phyloP scores from a whole-genome alignment of 2,113 vertebrate species.

The Campylomormyrus numenius region DNA sequence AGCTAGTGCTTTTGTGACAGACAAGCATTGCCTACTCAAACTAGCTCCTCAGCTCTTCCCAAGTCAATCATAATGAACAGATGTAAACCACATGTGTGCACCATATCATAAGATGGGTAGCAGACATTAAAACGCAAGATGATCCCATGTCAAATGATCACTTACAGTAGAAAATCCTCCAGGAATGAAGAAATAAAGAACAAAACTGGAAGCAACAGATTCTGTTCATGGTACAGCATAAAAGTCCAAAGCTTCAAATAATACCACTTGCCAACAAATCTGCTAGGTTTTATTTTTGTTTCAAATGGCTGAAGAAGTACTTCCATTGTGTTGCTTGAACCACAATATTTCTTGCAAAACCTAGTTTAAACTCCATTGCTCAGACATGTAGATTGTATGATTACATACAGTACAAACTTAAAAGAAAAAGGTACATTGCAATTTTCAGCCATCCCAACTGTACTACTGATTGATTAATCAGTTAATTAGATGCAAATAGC shows the following conservation, averaged over 20 bases:
- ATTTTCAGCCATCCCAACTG: background rate
- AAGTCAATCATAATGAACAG: background rate
- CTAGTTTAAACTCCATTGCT: background rate
- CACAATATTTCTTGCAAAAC: background rate
- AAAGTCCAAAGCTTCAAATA: background rate
- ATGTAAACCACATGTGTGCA: background rate
- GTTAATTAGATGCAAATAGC: background rate
- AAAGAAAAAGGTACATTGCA: background rate
- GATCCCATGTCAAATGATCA: background rate
- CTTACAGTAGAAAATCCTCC: background rate
- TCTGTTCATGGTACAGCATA: background rate
- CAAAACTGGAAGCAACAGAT: background rate
- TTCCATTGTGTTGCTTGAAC: background rate
- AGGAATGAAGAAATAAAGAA: background rate
- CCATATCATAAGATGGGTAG: background rate
- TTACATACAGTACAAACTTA: background rate
- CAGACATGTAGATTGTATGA: background rate
- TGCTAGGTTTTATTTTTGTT: background rate
- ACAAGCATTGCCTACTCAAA: background rate
- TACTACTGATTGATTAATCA: background rate
- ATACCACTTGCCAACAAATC: background rate
- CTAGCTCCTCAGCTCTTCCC: background rate
- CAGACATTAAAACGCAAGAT: background rate
- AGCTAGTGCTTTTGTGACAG: background rate
- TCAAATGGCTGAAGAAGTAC: background rate